Base-by-base conservation (phyloP, 1,140 invertebrate species). In the Belonocnema kinseyi region DNA sequence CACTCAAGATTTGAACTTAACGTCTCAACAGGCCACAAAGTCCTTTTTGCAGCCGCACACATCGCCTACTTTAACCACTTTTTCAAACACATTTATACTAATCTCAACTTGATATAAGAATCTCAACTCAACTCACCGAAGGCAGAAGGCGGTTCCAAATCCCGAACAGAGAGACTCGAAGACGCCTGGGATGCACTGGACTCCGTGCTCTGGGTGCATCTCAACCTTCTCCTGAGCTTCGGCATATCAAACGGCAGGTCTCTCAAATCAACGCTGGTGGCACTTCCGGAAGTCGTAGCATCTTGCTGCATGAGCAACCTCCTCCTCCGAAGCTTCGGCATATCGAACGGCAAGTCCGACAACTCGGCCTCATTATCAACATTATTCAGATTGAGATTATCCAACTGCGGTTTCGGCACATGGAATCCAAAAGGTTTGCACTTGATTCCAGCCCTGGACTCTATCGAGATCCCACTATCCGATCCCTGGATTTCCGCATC, bases 211-310 rank as follows among this genome's bases (percentile, higher is more conserved):
- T 93, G 91, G 77, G 91, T 90, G 77, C 92, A 93, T 71, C 94
- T 91, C 73, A 96, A 90, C 79, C 95, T 93, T 50, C 96, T 92
- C 72, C 96, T 92, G 54, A 97, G 89, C 90, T 97, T 97, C 14
- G 96, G 96, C 96, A 97, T 97, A 87, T 97, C 96, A 86, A 97
- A 97, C 17, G 96, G 96, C 78, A 97, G 92, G 84, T 96, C 94
- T 66, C 94, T 92, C 3, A 97, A 90, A 85, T 97, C 96, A 13
- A 96, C 94, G 8, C 94, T 95, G 3, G 94, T 95, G 21, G 94
- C 93, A 82, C 94, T 95, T 52, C 94, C 93, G 16, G 94, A 95
- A 50, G 95, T 95, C 58, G 93, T 94, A 11, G 93, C 93, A 53
- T 93, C 92, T 80, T 94, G 90, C 61, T 91, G 88, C 85, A 90